Percentiles rank a stretch among this genome's conserved stretches.
Conservation (phyloP, 2,113 vertebrate species). For the Tiliqua scincoides region DNA sequence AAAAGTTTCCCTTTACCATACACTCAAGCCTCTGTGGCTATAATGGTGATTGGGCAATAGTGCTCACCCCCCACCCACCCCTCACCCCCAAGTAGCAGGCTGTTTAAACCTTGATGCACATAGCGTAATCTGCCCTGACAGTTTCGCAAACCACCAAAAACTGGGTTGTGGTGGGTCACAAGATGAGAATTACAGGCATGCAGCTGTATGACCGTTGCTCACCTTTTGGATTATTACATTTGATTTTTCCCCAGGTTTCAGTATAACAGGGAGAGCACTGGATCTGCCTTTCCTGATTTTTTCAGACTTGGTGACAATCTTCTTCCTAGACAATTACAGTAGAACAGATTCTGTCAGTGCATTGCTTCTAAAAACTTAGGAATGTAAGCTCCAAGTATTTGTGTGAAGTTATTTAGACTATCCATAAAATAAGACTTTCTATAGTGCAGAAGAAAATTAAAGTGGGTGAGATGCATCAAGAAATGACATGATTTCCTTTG, state of each 20-base stretch:
- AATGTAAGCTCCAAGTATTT: not conserved
- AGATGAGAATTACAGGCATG: not conserved
- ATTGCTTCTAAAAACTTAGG: not conserved
- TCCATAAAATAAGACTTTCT: not conserved
- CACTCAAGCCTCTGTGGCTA: too few relatives aligned
- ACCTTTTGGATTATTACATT: constrained; percentile 45
- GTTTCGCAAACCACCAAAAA: not conserved
- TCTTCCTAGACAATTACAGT: constrained; percentile 29
- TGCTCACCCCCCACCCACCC: too few relatives aligned
- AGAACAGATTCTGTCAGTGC: not conserved
- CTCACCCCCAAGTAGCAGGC: too few relatives aligned
- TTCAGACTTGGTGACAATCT: constrained; percentile 50
- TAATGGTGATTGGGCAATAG: too few relatives aligned
- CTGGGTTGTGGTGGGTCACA: not conserved
- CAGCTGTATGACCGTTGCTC: not conserved
- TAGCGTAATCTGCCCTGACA: too few relatives aligned
- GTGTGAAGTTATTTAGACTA: not conserved
- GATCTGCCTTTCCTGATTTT: constrained; percentile 42
- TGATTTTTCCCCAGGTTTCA: constrained; percentile 49
- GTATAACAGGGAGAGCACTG: constrained; percentile 18
- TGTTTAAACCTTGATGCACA: too few relatives aligned
- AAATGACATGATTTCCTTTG: not conserved
- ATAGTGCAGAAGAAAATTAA: not conserved
- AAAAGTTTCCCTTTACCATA: too few relatives aligned
- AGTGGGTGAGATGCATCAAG: not conserved